A percentile compares a stretch with the other conserved stretches of the same genome.
Evolutionary conservation across 2,113 vertebrate genomes (phyloP).

Genomic region (Canis aureus): DNA sequence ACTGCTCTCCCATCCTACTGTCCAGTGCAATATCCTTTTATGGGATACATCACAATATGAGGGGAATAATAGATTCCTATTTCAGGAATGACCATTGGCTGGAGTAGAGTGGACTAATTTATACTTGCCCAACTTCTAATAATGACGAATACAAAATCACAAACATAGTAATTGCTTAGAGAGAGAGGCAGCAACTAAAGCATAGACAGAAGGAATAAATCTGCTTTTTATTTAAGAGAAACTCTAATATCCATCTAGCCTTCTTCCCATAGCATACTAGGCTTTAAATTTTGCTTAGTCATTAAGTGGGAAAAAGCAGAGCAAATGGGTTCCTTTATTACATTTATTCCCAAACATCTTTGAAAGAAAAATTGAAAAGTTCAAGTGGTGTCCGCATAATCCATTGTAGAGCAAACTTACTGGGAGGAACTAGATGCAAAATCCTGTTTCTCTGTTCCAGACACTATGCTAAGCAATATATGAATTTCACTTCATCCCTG

Average conservation of each 20-base stretch:
- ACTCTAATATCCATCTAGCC: not conserved
- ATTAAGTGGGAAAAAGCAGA: not conserved
- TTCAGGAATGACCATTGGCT: not conserved
- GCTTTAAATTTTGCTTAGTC: not conserved
- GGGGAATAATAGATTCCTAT: not conserved
- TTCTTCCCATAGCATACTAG: not conserved
- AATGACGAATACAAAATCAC: conserved; percentile 34
- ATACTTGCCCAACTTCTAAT: not conserved
- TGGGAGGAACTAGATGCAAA: not conserved
- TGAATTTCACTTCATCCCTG: not conserved
- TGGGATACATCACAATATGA: not conserved
- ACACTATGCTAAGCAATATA: not conserved
- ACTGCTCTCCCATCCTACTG: fast-evolving
- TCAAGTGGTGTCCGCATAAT: not conserved
- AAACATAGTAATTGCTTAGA: not conserved
- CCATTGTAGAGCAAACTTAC: not conserved
- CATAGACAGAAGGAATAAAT: not conserved
- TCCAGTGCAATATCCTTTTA: not conserved
- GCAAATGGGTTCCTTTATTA: not conserved
- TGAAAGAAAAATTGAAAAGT: conserved; percentile 4
- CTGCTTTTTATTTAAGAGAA: conserved; percentile 31
- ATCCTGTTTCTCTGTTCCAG: not conserved
- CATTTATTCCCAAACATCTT: conserved; percentile 25
- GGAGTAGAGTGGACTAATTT: not conserved
- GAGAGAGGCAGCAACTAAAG: not conserved